Evolutionary conservation across 2,797 vertebrate genomes (phyloP).

Genomic region (Hapalemur alaotrensis): DNA sequence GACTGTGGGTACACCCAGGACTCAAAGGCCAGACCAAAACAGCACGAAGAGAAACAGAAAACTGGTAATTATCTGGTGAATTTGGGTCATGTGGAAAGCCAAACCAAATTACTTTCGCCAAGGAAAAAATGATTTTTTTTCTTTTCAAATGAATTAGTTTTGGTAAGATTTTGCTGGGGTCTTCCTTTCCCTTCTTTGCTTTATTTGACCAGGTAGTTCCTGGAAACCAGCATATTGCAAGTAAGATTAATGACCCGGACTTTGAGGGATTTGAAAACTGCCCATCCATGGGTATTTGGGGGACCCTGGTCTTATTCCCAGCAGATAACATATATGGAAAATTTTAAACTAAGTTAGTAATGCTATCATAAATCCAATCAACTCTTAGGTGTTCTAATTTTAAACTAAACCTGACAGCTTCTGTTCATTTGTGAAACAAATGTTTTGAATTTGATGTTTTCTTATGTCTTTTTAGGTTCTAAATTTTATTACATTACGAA

Average conservation of each 20-base stretch:
- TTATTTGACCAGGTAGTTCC: conserved; percentile 38
- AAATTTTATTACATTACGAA: conserved; percentile 2
- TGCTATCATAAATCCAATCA: neutral
- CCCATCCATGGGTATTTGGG: neutral
- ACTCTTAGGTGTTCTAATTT: neutral
- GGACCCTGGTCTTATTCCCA: neutral
- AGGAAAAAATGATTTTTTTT: conserved; percentile 71
- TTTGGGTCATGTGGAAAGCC: conserved; percentile 79
- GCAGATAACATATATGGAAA: neutral
- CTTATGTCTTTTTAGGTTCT: neutral
- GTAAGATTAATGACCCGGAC: neutral
- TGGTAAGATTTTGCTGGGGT: conserved; percentile 66
- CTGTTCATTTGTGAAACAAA: conserved; percentile 11
- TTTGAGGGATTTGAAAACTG: neutral
- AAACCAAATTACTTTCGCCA: conserved; percentile 75
- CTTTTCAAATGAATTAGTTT: conserved; percentile 61
- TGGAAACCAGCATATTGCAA: conserved; percentile 44
- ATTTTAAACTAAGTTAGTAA: neutral
- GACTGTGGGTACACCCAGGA: conserved; percentile 73
- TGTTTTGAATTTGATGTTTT: neutral
- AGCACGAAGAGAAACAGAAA: conserved; percentile 74
- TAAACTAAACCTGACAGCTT: neutral
- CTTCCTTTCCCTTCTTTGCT: conserved; percentile 22
- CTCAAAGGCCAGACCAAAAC: conserved; percentile 73
- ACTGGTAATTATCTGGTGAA: conserved; percentile 78